Evolutionary conservation across 2,888 invertebrate species (phyloP), one percentile per base, ranked within the genome.

Genomic region (Epinotia ramella): DNA sequence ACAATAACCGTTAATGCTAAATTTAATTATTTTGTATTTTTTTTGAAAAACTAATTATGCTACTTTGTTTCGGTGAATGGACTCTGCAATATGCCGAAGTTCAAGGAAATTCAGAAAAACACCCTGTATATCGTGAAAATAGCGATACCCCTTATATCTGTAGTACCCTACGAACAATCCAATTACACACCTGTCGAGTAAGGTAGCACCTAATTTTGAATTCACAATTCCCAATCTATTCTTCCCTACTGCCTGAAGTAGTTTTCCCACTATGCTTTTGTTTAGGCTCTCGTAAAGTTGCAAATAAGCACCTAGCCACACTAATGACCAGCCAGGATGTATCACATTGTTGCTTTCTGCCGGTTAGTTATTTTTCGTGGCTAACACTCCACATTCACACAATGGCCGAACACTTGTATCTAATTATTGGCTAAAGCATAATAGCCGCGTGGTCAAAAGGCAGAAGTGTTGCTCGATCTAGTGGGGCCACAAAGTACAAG

Each of bases 401-500:
- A 80, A 80, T 79, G 77, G 78, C 72, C 77, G 77, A 77, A 78
- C 77, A 72, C 73, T 76, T 78, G 75, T 80, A 75, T 76, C 77
- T 80, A 80, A 81, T 82, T 82, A 81, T 79, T 79, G 78, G 72
- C 77, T 76, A 60, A 80, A 77, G 73, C 73, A 80, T 79, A 84
- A 83, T 81, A 81, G 81, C 71, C 73, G 71, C 80, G 83, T 78
- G 82, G 83, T 81, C 80, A 81, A 77, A 77, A 62, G 44, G 73
- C 65, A 73, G 70, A 72, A 78, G 69, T 77, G 77, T 69, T 77
- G 78, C 73, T 78, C 78, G 80, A 81, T 80, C 78, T 77, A 73
- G 60, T 56, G 56, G 57, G 59, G 68, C 44, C 59, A 6, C 62
- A 79, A 78, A 62, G 24, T 24, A 75, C 13, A 74, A 76, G 78